Evolutionary conservation across 2,888 invertebrate species (phyloP).

Genomic region (Caenorhabditis sp.): DNA sequence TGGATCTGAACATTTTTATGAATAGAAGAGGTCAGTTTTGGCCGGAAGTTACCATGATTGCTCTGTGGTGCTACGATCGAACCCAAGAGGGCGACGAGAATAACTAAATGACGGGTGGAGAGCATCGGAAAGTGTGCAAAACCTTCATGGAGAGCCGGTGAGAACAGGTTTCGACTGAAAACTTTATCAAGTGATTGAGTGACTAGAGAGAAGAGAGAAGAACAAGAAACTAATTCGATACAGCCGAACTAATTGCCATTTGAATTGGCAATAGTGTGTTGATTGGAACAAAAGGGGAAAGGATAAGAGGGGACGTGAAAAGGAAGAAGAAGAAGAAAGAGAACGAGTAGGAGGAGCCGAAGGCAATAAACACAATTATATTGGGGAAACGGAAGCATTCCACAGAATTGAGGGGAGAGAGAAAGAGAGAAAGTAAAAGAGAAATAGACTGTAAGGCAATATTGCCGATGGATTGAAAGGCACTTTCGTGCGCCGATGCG

Average conservation of each 20-base stretch:
- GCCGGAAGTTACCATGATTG: too few species aligned
- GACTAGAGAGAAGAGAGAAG: background rate
- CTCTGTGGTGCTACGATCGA: too few species aligned
- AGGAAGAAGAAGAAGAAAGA: conserved; percentile 10
- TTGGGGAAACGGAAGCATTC: background rate
- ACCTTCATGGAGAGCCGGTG: conserved; percentile 47
- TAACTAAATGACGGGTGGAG: conserved; percentile 39
- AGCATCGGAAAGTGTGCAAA: conserved; percentile 21
- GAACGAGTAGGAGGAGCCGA: conserved; percentile 22
- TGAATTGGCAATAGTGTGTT: conserved; percentile 7
- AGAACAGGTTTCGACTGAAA: conserved; percentile 46
- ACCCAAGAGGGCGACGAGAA: conserved; percentile 37
- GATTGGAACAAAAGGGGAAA: background rate
- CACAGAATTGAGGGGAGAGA: background rate
- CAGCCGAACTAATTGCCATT: conserved; percentile 36
- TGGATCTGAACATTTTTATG: conserved; percentile 12
- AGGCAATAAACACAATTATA: conserved; percentile 50
- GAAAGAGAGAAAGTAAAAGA: too few species aligned
- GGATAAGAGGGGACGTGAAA: background rate
- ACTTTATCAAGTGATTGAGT: background rate
- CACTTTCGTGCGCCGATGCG: too few species aligned
- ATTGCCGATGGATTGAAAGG: too few species aligned
- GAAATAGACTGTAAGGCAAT: too few species aligned
- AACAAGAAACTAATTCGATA: conserved; percentile 17
- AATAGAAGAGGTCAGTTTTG: too few species aligned